A percentile compares a stretch with the other conserved stretches of the same genome.
Conservation (phyloP, 2,797 vertebrate species). For the Champsocephalus gunnari region DNA sequence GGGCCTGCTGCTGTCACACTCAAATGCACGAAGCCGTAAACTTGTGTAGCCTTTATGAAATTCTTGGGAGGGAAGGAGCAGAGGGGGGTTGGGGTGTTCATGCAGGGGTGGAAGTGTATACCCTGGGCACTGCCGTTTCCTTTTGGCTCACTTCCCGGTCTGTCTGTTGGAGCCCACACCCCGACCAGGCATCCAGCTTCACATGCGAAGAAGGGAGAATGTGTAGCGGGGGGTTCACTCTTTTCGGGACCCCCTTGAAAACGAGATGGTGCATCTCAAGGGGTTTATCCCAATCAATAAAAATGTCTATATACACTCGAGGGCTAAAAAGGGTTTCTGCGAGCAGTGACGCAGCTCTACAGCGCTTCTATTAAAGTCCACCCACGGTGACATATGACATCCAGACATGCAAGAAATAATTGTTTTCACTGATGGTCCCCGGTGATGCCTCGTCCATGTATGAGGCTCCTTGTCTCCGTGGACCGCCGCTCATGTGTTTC, state of each 20-base stretch:
- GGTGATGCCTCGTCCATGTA: slow-evolving; percentile 83
- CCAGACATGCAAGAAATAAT: slow-evolving; percentile 79
- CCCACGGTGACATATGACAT: slow-evolving; percentile 72
- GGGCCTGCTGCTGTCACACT: slow-evolving; percentile 63
- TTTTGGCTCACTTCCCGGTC: slow-evolving; percentile 71
- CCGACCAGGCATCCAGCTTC: slow-evolving; percentile 61
- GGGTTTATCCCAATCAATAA: no score
- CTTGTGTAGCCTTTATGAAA: slow-evolving; percentile 54
- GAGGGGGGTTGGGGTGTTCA: slow-evolving; percentile 29
- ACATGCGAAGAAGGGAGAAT: slow-evolving; percentile 62
- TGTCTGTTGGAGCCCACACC: slow-evolving; percentile 61
- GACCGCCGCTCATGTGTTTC: slow-evolving; percentile 95
- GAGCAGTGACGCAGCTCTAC: slow-evolving; percentile 50
- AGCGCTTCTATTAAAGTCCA: slow-evolving; percentile 52
- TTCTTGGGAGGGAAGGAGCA: slow-evolving; percentile 15
- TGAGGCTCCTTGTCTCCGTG: slow-evolving; percentile 84
- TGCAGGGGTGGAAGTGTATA: slow-evolving; percentile 67
- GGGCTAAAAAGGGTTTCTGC: slow-evolving; percentile 53
- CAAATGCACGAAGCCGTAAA: slow-evolving; percentile 58
- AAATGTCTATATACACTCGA: neutral
- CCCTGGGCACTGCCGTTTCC: slow-evolving; percentile 72
- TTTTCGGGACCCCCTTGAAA: no score
- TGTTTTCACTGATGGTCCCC: slow-evolving; percentile 90
- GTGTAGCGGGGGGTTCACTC: slow-evolving; percentile 29
- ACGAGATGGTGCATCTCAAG: no score